Conservation (phyloP, 1,140 invertebrate genomes). For the Drosophila repletoides region DNA sequence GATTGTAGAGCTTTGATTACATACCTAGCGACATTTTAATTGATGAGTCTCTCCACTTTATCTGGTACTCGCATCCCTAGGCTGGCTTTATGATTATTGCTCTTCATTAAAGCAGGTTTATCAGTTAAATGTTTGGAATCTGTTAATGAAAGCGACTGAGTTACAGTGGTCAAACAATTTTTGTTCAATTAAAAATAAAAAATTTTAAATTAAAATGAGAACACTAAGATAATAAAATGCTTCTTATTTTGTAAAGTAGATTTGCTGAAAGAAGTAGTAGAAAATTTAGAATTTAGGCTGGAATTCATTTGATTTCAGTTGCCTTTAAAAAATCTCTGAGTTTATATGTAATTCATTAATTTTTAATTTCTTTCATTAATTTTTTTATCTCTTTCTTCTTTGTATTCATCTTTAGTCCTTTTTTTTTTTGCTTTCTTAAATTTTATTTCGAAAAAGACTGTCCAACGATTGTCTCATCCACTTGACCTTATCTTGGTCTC, state of each 20-base stretch:
- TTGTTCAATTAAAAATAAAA: too few relatives aligned
- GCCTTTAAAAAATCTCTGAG: too few relatives aligned
- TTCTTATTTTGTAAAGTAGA: too few relatives aligned
- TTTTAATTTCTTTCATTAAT: too few relatives aligned
- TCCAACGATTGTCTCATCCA: conserved; percentile 17
- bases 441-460: neutral
- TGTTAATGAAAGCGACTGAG: neutral
- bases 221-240: too few relatives aligned
- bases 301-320: too few relatives aligned
- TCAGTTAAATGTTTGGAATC: conserved; percentile 2
- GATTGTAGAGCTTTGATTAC: conserved; percentile 64
- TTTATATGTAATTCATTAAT: too few relatives aligned
- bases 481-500: conserved; percentile 17
- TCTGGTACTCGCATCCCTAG: conserved; percentile 9
- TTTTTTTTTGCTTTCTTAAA: too few relatives aligned
- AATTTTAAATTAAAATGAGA: too few relatives aligned
- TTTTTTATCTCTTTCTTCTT: neutral
- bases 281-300: too few relatives aligned
- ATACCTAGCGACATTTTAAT: conserved; percentile 58
- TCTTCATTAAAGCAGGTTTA: conserved; percentile 42
- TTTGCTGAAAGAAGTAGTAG: too few relatives aligned
- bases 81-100: conserved; percentile 64
- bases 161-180: neutral
- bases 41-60: conserved; percentile 49
- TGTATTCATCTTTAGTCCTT: neutral